A percentile compares a stretch with the other conserved stretches of the same genome.
Evolutionary conservation across 2,113 vertebrate genomes (phyloP).

Genomic region (Marmota flaviventris): DNA sequence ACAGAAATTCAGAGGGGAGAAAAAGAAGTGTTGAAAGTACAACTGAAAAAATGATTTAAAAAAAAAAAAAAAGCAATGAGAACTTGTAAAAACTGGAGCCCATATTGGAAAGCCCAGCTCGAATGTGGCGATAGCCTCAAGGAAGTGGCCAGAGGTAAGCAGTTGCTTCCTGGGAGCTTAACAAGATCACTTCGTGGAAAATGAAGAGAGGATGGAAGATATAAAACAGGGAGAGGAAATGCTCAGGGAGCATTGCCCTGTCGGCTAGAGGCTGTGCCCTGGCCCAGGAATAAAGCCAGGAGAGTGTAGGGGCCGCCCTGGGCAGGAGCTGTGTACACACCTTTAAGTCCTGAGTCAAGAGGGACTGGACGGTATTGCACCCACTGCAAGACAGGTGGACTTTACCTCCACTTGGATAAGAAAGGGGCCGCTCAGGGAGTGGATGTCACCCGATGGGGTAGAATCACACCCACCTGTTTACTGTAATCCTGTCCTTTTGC

Average conservation of each 20-base stretch:
- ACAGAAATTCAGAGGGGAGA: neutral
- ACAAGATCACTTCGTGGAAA: neutral
- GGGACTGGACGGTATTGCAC: no score
- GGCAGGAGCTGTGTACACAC: no score
- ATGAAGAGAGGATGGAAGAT: neutral
- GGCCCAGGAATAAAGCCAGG: neutral
- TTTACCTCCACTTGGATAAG: no score
- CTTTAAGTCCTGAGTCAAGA: no score
- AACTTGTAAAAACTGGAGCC: neutral
- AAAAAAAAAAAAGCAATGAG: neutral
- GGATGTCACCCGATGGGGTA: no score
- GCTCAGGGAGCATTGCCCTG: neutral
- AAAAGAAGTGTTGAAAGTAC: neutral
- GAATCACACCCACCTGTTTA: no score
- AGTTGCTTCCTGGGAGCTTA: neutral
- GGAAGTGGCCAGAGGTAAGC: neutral
- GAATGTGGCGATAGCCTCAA: neutral
- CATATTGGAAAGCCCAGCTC: neutral
- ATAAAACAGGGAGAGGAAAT: neutral
- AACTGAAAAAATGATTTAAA: neutral
- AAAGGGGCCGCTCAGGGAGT: no score
- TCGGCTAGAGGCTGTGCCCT: neutral
- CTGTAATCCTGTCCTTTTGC: no score
- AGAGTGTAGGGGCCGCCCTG: no score
- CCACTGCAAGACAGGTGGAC: no score